Conservation (phyloP, 2,113 vertebrate genomes). For the Cyrtonyx montezumae region DNA sequence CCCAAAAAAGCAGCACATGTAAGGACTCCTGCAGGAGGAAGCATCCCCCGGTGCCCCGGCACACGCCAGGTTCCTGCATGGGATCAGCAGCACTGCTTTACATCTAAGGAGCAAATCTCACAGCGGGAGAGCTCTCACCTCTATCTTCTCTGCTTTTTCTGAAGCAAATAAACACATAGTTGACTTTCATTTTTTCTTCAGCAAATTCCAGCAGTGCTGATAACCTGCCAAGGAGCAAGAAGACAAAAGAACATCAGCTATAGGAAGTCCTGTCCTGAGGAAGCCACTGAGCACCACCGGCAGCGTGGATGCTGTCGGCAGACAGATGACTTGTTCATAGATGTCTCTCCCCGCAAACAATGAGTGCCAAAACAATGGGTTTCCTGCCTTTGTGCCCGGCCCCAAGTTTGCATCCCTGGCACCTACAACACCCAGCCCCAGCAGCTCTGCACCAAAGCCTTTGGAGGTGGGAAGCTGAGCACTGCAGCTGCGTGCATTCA, state of each 20-base stretch:
- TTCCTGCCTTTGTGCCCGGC: not conserved
- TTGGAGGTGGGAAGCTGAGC: accelerated
- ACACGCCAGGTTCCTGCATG: not conserved
- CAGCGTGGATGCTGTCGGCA: conserved; percentile 11
- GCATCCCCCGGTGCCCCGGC: accelerated
- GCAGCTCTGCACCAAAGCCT: not conserved
- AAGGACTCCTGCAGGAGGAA: not conserved
- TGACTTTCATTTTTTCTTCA: conserved; percentile 96
- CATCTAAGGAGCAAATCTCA: not conserved
- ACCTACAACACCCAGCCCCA: not conserved
- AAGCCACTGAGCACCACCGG: conserved; percentile 31
- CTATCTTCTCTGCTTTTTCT: conserved; percentile 94
- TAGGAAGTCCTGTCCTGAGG: conserved; percentile 42
- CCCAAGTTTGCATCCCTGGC: not conserved
- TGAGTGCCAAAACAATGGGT: conserved; percentile 44
- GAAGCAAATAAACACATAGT: conserved; percentile 95
- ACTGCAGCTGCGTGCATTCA: not conserved
- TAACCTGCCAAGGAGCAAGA: conserved; percentile 80
- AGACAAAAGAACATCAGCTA: conserved; percentile 34
- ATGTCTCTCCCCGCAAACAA: not conserved
- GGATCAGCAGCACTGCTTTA: not conserved
- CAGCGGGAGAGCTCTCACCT: conserved; percentile 77
- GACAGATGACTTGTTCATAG: conserved; percentile 25
- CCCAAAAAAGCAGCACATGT: accelerated
- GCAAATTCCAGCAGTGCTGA: conserved; percentile 93